Percentiles rank a stretch among this genome's conserved stretches.
Evolutionary conservation across 2,888 invertebrate genomes (phyloP).

Genomic region (Eulithis prunata): DNA sequence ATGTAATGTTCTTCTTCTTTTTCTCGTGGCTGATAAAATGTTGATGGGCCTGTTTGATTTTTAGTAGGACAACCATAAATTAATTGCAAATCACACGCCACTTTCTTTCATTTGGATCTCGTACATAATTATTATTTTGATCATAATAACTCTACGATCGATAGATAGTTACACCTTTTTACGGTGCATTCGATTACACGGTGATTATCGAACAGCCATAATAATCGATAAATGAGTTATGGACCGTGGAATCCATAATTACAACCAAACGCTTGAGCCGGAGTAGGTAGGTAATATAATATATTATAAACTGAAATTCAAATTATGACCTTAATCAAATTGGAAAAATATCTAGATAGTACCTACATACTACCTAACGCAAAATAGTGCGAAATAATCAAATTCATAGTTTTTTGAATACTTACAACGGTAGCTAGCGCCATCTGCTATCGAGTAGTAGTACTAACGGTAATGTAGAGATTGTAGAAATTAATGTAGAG

Average conservation of each 20-base stretch:
- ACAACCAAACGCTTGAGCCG: neutral
- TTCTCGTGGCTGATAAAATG: no score
- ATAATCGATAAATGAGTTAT: constrained; percentile 33
- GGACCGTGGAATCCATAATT: constrained; percentile 23
- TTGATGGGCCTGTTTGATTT: neutral
- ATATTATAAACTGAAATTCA: neutral
- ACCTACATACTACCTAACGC: no score
- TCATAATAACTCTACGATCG: constrained; percentile 8
- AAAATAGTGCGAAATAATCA: no score
- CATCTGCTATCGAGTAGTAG: constrained; percentile 37
- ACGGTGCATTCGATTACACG: constrained; percentile 49
- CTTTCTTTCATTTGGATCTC: no score
- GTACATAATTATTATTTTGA: no score
- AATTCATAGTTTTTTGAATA: no score
- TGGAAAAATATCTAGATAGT: no score
- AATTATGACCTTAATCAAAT: no score
- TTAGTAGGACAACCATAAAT: neutral
- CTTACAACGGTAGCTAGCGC: constrained; percentile 10
- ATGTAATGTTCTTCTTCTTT: no score
- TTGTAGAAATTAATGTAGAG: neutral
- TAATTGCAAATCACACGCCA: no score
- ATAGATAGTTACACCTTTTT: constrained; percentile 36
- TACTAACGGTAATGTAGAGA: constrained; percentile 2
- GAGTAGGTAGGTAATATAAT: no score
- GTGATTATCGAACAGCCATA: constrained; percentile 39